Evolutionary conservation across 2,797 vertebrate species (phyloP).

Genomic region (Petrocephalus schoutedeni): DNA sequence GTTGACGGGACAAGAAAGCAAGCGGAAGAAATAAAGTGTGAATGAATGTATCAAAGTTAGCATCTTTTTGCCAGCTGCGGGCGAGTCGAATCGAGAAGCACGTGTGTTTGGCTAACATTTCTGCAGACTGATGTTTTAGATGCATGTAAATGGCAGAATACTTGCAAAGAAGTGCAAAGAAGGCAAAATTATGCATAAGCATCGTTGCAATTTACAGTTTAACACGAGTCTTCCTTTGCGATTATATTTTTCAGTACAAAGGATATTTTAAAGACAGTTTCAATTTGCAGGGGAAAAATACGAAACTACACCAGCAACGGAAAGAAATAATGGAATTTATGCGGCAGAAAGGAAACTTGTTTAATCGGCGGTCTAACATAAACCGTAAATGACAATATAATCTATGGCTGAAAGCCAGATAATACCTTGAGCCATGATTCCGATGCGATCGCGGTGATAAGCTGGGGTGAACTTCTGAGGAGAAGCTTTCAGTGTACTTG

Average conservation of each 20-base stretch:
- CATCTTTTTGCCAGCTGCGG: background rate
- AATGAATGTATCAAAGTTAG: background rate
- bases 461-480: background rate
- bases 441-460: background rate
- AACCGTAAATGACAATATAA: background rate
- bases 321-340: background rate
- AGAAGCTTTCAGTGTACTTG: background rate
- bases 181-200: background rate
- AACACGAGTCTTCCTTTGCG: background rate
- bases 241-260: background rate
- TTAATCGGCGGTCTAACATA: background rate
- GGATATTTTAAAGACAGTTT: background rate
- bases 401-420: background rate
- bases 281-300: background rate
- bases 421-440: background rate
- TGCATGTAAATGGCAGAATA: background rate
- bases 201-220: background rate
- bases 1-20: background rate
- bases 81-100: background rate
- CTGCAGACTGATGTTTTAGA: background rate
- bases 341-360: background rate
- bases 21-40: background rate
- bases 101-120: background rate
- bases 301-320: background rate
- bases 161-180: background rate